A percentile compares a stretch with the other conserved stretches of the same genome.
phyloP scores from a whole-genome alignment of 2,113 vertebrate species.

The Myotis brandtii region DNA sequence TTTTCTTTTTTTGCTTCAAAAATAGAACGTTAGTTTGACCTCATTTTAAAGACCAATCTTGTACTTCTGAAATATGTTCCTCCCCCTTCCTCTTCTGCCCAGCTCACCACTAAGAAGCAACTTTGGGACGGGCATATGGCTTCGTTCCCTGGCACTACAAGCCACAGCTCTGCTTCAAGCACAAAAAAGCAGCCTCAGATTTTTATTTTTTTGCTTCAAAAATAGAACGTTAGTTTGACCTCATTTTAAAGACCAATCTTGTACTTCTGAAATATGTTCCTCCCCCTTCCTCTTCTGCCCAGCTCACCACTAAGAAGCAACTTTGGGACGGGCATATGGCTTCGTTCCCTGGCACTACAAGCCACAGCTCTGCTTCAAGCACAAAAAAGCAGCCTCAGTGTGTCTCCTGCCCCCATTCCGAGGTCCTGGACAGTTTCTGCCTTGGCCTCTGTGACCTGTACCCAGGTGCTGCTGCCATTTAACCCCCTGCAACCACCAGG shows the following conservation, averaged over 20 bases:
- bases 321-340: rapidly evolving
- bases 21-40: background rate
- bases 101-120: background rate
- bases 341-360: background rate
- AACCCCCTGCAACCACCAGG: no score
- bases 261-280: background rate
- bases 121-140: rapidly evolving
- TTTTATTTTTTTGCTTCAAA: background rate
- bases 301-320: background rate
- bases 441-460: background rate
- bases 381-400: background rate
- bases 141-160: background rate
- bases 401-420: rapidly evolving
- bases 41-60: background rate
- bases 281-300: background rate
- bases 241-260: background rate
- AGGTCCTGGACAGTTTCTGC: background rate
- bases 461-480: background rate
- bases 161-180: background rate
- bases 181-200: background rate
- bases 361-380: background rate
- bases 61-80: background rate
- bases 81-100: background rate
- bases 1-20: background rate
- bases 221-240: background rate